phyloP scores from a whole-genome alignment of 2,113 vertebrate genomes.

The Pristiophorus japonicus region DNA sequence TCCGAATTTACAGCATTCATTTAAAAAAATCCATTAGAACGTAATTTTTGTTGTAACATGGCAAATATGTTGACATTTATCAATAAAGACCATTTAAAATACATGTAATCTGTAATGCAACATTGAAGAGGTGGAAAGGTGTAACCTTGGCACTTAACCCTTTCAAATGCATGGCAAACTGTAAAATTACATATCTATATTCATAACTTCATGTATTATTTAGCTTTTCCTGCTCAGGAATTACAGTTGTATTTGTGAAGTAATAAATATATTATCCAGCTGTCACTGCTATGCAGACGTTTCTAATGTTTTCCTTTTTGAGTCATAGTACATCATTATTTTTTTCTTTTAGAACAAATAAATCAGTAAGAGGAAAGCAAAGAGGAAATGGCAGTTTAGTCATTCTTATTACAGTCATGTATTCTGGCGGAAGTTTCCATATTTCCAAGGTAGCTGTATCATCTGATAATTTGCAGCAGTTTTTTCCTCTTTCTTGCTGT shows the following conservation, averaged over 20 bases:
- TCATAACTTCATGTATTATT: slow-evolving; percentile 55
- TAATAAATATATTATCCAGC: slow-evolving; percentile 46
- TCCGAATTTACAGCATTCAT: slow-evolving; percentile 14
- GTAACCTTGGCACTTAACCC: slow-evolving; percentile 44
- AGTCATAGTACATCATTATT: slow-evolving; percentile 49
- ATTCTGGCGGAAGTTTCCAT: background rate
- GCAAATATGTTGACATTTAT: slow-evolving; percentile 21
- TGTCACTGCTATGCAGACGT: slow-evolving; percentile 44
- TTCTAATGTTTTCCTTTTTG: slow-evolving; percentile 43
- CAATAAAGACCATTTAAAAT: background rate
- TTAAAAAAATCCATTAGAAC: background rate
- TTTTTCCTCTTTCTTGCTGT: background rate
- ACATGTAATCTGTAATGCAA: slow-evolving; percentile 39
- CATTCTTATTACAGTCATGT: background rate
- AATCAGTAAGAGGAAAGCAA: slow-evolving; percentile 41
- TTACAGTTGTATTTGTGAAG: slow-evolving; percentile 40
- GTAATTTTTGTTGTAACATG: slow-evolving; percentile 6
- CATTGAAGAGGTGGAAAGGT: slow-evolving; percentile 19
- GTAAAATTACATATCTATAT: slow-evolving; percentile 49
- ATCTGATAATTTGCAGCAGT: background rate
- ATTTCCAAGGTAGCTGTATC: background rate
- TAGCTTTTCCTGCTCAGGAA: slow-evolving; percentile 50
- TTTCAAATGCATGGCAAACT: slow-evolving; percentile 43
- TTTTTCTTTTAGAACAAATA: slow-evolving; percentile 45
- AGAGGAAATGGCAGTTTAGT: background rate